These are phyloP conservation scores for Peromyscus polionotus DNA, from an alignment of 2,113 vertebrate genomes.

Conservation along the genomic window DNA sequence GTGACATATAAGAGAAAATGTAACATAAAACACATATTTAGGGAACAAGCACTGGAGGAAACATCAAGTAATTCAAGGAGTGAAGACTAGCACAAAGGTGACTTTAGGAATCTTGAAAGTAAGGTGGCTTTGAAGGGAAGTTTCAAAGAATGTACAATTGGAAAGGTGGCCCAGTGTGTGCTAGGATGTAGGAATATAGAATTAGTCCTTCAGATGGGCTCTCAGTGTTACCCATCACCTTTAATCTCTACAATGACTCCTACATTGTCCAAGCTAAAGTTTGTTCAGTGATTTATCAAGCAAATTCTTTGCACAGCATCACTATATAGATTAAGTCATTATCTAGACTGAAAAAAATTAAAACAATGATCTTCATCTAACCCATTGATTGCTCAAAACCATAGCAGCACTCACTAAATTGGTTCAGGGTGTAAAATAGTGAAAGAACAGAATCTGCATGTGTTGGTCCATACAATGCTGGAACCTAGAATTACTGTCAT, in stretches of 20 bases:
- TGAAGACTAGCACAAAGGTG: not conserved
- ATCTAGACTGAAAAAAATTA: not conserved
- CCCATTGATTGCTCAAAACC: not conserved
- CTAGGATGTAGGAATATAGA: not conserved
- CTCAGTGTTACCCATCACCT: not conserved
- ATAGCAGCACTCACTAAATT: not conserved
- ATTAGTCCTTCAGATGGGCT: not conserved
- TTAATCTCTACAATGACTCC: not conserved
- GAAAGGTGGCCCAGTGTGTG: not conserved
- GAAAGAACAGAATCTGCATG: not conserved
- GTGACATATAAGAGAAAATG: not conserved
- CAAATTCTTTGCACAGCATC: not conserved
- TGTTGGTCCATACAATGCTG: not conserved
- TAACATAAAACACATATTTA: not conserved
- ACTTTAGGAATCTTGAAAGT: not conserved
- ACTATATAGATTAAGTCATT: conserved; percentile 18
- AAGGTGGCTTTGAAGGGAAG: not conserved
- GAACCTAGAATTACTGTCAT: not conserved
- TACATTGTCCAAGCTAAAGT: not conserved
- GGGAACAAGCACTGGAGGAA: not conserved
- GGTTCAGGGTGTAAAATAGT: not conserved
- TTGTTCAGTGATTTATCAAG: not conserved
- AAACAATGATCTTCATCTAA: not conserved
- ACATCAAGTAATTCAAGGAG: not conserved
- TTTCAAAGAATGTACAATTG: not conserved